Evolutionary conservation across 2,888 invertebrate species (phyloP).

Genomic region (Drosophila siamana): DNA sequence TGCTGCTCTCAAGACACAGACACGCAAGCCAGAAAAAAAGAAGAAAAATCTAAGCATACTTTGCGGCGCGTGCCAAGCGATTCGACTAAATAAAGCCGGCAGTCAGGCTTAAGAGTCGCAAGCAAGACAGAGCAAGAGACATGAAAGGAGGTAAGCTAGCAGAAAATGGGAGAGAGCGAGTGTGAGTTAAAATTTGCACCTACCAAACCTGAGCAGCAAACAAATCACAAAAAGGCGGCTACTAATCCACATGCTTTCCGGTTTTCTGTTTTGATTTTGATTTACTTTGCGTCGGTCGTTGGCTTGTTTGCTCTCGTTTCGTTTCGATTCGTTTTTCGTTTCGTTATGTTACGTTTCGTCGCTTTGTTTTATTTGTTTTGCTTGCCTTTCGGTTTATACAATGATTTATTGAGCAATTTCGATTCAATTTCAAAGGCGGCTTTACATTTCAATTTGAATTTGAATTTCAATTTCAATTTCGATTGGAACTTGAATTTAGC

Average conservation of each 20-base stretch:
- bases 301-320: slow-evolving; percentile 21
- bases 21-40: slow-evolving; percentile 15
- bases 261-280: slow-evolving; percentile 76
- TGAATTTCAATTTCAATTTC: slow-evolving; percentile 3
- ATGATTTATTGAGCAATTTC: slow-evolving; percentile 40
- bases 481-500: background rate
- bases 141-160: background rate
- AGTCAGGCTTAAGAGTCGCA: slow-evolving; percentile 53
- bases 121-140: slow-evolving; percentile 1
- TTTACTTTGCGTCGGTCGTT: slow-evolving; percentile 39
- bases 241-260: slow-evolving; percentile 85
- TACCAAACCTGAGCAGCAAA: slow-evolving; percentile 85
- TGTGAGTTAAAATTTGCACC: slow-evolving; percentile 57
- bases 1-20: too few species aligned
- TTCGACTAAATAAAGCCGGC: slow-evolving; percentile 52
- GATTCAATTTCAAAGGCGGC: slow-evolving; percentile 14
- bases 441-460: slow-evolving; percentile 40
- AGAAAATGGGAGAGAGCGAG: background rate
- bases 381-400: slow-evolving; percentile 23
- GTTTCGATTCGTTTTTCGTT: slow-evolving; percentile 1
- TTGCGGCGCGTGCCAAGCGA: slow-evolving; percentile 58
- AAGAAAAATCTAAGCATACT: slow-evolving; percentile 52
- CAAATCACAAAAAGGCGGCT: slow-evolving; percentile 84
- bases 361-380: slow-evolving; percentile 21
- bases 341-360: background rate